Conservation (phyloP, 2,888 invertebrate species). For the Hypomecis atomaria region DNA sequence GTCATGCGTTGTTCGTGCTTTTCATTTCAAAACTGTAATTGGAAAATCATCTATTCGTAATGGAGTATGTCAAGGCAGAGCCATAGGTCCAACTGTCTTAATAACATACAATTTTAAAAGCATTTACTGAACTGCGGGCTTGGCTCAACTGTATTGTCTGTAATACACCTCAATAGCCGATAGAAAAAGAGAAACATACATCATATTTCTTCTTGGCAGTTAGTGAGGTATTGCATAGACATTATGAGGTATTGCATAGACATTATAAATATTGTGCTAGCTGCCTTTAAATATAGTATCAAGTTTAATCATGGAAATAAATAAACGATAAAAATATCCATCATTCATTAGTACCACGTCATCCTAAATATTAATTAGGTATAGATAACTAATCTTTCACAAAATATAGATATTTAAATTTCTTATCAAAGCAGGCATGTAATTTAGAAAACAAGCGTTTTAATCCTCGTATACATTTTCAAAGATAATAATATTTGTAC, state of each 20-base stretch:
- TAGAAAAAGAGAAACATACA: too few relatives aligned
- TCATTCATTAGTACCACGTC: slow-evolving; percentile 2
- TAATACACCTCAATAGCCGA: too few relatives aligned
- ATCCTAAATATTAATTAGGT: slow-evolving; percentile 3
- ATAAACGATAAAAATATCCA: neutral
- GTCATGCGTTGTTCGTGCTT: neutral
- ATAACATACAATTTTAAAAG: too few relatives aligned
- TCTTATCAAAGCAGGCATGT: slow-evolving; percentile 15
- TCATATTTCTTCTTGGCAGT: too few relatives aligned
- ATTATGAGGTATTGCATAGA: too few relatives aligned
- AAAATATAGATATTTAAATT: slow-evolving; percentile 7
- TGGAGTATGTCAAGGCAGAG: slow-evolving; percentile 12
- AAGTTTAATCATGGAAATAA: neutral
- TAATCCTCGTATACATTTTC: slow-evolving; percentile 30
- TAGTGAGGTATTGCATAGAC: too few relatives aligned
- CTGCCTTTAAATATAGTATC: neutral
- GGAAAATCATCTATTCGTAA: neutral
- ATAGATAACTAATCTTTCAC: neutral
- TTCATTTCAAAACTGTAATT: neutral
- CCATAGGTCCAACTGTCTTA: neutral
- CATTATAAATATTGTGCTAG: too few relatives aligned
- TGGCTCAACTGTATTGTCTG: too few relatives aligned
- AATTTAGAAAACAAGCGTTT: slow-evolving; percentile 24
- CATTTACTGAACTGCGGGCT: too few relatives aligned
- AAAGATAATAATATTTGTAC: slow-evolving; percentile 17